A percentile compares a stretch with the other conserved stretches of the same genome.
Conservation (phyloP, 2,888 invertebrate genomes). For the Drosophila siamana region DNA sequence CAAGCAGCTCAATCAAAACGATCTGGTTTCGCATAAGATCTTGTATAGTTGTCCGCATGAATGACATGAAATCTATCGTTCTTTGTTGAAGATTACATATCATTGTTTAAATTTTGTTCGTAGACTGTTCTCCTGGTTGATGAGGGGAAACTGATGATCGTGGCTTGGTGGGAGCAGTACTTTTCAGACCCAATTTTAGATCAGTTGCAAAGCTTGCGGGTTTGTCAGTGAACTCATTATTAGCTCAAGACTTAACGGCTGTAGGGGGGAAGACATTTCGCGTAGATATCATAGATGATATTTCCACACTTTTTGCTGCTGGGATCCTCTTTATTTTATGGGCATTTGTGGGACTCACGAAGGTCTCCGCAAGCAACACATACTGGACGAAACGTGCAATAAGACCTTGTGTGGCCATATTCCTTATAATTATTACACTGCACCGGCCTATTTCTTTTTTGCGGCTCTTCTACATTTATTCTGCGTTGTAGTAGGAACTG, state of each 20-base stretch:
- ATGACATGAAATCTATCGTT: not conserved
- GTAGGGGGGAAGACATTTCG: not conserved
- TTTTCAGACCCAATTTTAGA: not conserved
- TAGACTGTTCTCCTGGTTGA: not conserved
- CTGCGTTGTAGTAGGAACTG: not conserved
- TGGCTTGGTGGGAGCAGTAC: not conserved
- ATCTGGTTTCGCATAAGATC: not conserved
- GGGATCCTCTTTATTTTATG: not conserved
- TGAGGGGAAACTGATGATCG: not conserved
- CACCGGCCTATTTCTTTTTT: not conserved
- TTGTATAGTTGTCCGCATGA: not conserved
- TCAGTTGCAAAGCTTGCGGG: not conserved
- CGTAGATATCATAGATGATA: not conserved
- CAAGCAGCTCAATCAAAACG: not conserved
- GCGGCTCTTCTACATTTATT: not conserved
- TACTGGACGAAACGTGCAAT: not conserved
- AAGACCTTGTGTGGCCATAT: not conserved
- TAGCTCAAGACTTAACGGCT: not conserved
- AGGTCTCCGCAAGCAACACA: not conserved
- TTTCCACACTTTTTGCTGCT: conserved; percentile 1
- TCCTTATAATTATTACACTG: not conserved
- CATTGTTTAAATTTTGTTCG: not conserved
- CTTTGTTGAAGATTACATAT: not conserved
- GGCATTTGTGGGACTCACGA: not conserved
- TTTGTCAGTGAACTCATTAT: not conserved